phyloP scores from a whole-genome alignment of 2,888 invertebrate genomes.

The Macaria notata region DNA sequence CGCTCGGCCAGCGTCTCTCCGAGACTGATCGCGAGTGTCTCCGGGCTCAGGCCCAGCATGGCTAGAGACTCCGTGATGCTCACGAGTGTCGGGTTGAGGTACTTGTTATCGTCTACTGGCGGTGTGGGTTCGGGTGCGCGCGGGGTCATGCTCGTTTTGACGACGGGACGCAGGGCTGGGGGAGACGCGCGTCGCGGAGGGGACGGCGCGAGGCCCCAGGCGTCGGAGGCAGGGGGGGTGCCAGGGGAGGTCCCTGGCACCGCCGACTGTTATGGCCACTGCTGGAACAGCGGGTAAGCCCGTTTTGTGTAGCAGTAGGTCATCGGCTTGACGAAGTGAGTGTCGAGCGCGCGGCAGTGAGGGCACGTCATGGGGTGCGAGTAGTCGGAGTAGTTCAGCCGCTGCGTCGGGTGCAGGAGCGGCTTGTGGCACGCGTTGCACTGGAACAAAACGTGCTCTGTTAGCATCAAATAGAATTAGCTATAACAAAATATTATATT shows the following conservation, averaged over 20 bases:
- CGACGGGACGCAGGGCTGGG: conserved; percentile 71
- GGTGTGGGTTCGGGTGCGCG: conserved; percentile 50
- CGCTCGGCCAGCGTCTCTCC: conserved; percentile 75
- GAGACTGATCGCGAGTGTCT: conserved; percentile 69
- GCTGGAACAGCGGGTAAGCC: conserved; percentile 85
- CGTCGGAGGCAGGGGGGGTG: conserved; percentile 67
- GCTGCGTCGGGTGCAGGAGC: conserved; percentile 92
- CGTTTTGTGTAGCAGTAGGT: conserved; percentile 91
- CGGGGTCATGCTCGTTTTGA: conserved; percentile 78
- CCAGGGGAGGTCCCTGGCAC: conserved; percentile 84
- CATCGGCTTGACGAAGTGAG: conserved; percentile 97
- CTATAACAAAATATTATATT: background rate
- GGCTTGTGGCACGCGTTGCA: conserved; percentile 96
- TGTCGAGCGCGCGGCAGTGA: conserved; percentile 94
- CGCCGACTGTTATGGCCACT: conserved; percentile 95
- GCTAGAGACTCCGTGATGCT: conserved; percentile 74
- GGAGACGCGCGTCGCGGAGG: conserved; percentile 72
- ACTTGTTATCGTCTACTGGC: conserved; percentile 53
- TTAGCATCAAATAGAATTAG: background rate
- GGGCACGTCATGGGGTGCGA: conserved; percentile 95
- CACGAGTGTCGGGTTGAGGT: conserved; percentile 58
- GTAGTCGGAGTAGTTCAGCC: conserved; percentile 96
- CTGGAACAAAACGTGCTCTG: conserved; percentile 72
- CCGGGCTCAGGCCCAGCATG: conserved; percentile 68
- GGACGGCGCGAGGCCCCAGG: conserved; percentile 66